Evolutionary conservation across 1,140 invertebrate species (phyloP), one percentile per base, ranked within the genome.

Genomic region (Epicauta chinensis): DNA sequence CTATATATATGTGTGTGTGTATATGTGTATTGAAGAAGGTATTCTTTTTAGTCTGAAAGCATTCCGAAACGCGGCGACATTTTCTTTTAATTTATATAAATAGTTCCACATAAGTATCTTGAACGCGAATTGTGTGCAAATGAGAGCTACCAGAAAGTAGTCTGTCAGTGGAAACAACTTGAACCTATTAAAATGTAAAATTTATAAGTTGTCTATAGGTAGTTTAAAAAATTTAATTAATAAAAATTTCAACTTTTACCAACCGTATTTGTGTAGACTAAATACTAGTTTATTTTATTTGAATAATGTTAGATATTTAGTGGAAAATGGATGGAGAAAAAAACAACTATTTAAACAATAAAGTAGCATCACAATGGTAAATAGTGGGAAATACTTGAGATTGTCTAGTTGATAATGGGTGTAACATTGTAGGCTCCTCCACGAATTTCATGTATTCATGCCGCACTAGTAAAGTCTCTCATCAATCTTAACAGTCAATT

Each of bases 101-200:
- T 49, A 55, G 37, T 55, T 42, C 53, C 46, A 55, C 53, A 55
- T 49, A n/a, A n/a, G n/a, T n/a, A 55, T 55, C 53, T 53, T 55
- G 37, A 30, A 30, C 43, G 51, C 9, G 51, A 40, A 55, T 55
- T 55, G 53, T 55, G 53, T 55, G 53, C 46, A 55, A 55, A 55
- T 55, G 53, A 55, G 53, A 23, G 23, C 42, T 50, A 38, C 51
- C 45, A 53, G 51, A 46, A 53, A 7, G 43, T 34, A 40, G 42
- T 16, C 46, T 50, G 53, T 55, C 53, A 55, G 53, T 49, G 48
- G 42, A 23, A 23, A 55, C 48, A 44, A 36, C 37, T 55, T 45
- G 48, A 45, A 43, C 14, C 45, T 45, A 55, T 55, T 55, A 55
- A 55, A 50, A 55, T 50, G 45, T 45, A 50, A 47, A 52, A 36